Evolutionary conservation across 2,797 vertebrate species (phyloP), one percentile per base, ranked within the genome.

Genomic region (Delichon dasypus): DNA sequence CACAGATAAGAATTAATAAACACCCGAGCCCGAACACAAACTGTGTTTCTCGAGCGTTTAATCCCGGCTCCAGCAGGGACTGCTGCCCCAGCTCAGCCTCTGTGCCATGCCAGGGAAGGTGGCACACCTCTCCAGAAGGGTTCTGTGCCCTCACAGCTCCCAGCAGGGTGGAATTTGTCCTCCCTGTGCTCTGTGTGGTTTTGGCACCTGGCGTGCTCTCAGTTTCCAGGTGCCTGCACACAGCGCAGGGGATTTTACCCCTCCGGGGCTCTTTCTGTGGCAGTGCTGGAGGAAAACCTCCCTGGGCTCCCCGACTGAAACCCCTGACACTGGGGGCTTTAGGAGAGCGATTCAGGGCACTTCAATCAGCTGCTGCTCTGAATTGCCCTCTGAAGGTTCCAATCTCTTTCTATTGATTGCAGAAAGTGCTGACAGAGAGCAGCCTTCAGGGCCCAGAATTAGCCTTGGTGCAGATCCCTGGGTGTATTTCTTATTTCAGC

Each of bases 311-410:
- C 57, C 30, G 79, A 42, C 5, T 86, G 40, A 70, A 79, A 51
- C 21, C 60, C 26, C 44, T 10, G 58, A 12, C 82, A 71, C 82
- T 25, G 45, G 77, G 77, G 53, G 23, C 36, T 75, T 50, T 19
- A 47, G 27, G 61, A 78, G 92, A 36, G 80, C 61, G 57, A 9
- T 65, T 54, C 90, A 88, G 80, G 80, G 85, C 83, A 34, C 94
- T 88, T 55, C 64, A 80, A 91, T 84, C 62, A 84, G 76, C 92
- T 88, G 83, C 70, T 80, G 88, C 92, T 91, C 88, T 84, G 62
- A 84, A 40, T 7, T 78, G 76, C 76, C 85, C 92, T 90, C 76
- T 65, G 88, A 84, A 94, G 90, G 79, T 85, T 58, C 88, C 73
- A 80, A 78, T 54, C 45, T 71, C 51, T 65, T 44, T 57, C 79